A percentile compares a stretch with the other conserved stretches of the same genome.
Conservation (phyloP, 2,797 vertebrate species). For the Caiman crocodilus region DNA sequence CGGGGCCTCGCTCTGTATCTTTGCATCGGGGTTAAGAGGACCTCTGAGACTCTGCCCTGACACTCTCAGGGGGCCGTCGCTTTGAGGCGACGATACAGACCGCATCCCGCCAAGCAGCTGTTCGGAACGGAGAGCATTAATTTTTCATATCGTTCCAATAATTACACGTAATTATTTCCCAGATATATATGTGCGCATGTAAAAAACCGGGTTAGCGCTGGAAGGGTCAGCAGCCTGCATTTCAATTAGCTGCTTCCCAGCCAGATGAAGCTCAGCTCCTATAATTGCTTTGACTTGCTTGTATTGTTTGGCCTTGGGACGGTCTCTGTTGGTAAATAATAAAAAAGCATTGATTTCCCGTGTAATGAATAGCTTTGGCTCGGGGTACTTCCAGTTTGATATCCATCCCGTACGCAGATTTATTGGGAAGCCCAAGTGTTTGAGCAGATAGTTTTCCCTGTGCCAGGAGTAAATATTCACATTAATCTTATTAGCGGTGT, state of each 20-base stretch:
- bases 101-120: neutral
- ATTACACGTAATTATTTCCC: neutral
- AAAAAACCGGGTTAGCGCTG: neutral
- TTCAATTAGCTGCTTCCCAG: neutral
- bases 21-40: neutral
- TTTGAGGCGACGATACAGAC: neutral
- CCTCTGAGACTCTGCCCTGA: neutral
- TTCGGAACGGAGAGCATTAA: neutral
- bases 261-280: neutral
- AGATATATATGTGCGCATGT: neutral
- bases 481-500: neutral
- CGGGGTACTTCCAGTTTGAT: neutral
- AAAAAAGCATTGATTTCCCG: slow-evolving; percentile 45
- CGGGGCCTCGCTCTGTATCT: neutral
- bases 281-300: neutral
- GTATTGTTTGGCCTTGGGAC: neutral
- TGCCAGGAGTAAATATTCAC: neutral
- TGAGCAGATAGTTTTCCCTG: neutral
- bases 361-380: slow-evolving; percentile 48
- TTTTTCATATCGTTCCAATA: neutral
- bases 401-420: neutral
- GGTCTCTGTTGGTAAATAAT: slow-evolving; percentile 48
- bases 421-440: slow-evolving; percentile 9
- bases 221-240: neutral
- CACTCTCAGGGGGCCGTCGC: neutral